phyloP scores from a whole-genome alignment of 2,797 vertebrate genomes.

The Acrossocheilus wenchowensis region DNA sequence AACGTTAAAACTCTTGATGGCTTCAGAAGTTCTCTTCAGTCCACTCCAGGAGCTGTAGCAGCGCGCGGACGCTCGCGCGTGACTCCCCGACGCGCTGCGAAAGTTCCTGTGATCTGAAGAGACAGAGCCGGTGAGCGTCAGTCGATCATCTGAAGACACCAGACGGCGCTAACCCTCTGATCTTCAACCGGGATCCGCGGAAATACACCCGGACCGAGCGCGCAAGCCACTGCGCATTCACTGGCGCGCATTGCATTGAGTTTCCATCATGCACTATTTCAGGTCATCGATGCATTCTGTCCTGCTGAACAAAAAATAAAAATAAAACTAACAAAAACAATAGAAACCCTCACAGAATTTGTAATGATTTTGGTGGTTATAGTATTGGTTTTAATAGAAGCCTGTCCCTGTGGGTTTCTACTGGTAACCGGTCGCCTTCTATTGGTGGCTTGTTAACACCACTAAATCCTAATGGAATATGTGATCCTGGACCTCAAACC shows the following conservation, averaged over 20 bases:
- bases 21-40: neutral
- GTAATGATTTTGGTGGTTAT: too few species aligned
- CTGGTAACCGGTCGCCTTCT: neutral
- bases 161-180: neutral
- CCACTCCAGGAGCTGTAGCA: neutral
- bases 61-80: neutral
- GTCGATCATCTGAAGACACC: neutral
- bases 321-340: too few species aligned
- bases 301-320: too few species aligned
- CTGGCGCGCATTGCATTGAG: neutral
- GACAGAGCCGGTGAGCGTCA: neutral
- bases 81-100: neutral
- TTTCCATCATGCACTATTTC: neutral
- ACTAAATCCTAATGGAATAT: too few species aligned
- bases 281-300: neutral
- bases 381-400: neutral
- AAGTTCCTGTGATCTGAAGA: neutral
- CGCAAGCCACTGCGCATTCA: neutral
- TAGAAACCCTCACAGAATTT: neutral
- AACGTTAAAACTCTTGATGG: neutral
- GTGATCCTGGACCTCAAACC: neutral
- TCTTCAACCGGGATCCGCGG: neutral
- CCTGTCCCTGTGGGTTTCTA: neutral
- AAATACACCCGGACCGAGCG: neutral
- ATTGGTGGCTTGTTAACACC: neutral